Evolutionary conservation across 2,888 invertebrate genomes (phyloP), one percentile per base, ranked within the genome.

Genomic region (Pomacea canaliculata): DNA sequence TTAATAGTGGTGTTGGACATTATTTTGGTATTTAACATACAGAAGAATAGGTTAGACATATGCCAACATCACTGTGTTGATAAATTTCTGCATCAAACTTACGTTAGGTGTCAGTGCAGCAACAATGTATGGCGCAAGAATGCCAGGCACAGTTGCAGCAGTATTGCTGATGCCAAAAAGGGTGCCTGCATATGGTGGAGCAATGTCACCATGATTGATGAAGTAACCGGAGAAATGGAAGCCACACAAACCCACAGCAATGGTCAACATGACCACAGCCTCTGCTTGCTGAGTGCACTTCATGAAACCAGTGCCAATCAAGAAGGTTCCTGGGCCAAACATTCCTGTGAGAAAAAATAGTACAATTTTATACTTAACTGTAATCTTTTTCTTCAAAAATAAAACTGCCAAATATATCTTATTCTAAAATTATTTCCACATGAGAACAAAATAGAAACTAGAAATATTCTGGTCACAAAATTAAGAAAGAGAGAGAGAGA

Each of bases 121-220:
- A 0, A 88, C 87, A 51, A 87, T 81, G 68, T 86, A 87, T 2
- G 88, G 88, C 0, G 88, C 75, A 18, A 79, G 56, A n/a, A 79
- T 79, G 27, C 79, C 79, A 18, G 79, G 79, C 74, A 68, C 82
- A 81, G 79, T 79, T 9, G 79, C 77, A 51, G 76, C 66, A 46
- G 77, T 79, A 75, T 79, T 79, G 73, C 77, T 63, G 49, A 79
- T 59, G 13, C 79, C 79, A 62, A 79, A 79, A n/a, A 79, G 66
- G 84, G 86, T 87, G 23, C 87, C 88, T 1, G 88, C 88, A 78
- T 83, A 88, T 16, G 79, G 76, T 1, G 88, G 87, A 1, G 87
- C 88, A 65, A 88, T 85, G 76, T 88, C 88, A 13, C 86, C 85
- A 68, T 87, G 86, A 78, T 88, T 88, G 73, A 87, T 85, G 75